phyloP scores from a whole-genome alignment of 2,113 vertebrate species.

The Alaudala cheleensis region DNA sequence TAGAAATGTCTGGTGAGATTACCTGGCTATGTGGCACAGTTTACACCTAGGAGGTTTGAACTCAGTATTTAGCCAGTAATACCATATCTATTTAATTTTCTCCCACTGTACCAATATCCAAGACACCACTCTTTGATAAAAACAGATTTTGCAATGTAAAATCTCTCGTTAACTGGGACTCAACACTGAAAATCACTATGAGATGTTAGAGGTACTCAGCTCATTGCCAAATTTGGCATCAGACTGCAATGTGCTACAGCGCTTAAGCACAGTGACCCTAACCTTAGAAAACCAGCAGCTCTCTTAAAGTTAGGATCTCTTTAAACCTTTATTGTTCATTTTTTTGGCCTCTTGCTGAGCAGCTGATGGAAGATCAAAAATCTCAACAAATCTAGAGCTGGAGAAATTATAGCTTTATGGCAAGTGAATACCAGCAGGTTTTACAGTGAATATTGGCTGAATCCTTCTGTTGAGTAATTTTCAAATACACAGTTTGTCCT shows the following conservation, averaged over 20 bases:
- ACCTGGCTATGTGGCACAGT: neutral
- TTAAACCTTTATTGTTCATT: neutral
- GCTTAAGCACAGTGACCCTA: neutral
- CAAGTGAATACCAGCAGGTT: neutral
- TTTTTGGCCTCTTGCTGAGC: neutral
- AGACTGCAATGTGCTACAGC: neutral
- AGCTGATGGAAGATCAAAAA: neutral
- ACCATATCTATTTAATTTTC: neutral
- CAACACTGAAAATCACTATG: neutral
- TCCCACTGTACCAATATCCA: neutral
- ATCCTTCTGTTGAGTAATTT: neutral
- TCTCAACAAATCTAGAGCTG: neutral
- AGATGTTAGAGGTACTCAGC: neutral
- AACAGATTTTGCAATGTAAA: neutral
- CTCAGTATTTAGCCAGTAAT: neutral
- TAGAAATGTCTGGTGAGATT: neutral
- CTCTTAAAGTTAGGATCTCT: neutral
- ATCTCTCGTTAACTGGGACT: neutral
- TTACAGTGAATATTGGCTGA: neutral
- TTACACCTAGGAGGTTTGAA: neutral
- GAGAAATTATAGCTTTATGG: constrained; percentile 23
- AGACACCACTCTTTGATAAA: neutral
- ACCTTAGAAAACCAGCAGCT: neutral
- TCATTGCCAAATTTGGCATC: neutral
- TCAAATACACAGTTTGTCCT: neutral